Evolutionary conservation across 2,113 vertebrate species (phyloP).

Genomic region (Oryzias curvinotus): DNA sequence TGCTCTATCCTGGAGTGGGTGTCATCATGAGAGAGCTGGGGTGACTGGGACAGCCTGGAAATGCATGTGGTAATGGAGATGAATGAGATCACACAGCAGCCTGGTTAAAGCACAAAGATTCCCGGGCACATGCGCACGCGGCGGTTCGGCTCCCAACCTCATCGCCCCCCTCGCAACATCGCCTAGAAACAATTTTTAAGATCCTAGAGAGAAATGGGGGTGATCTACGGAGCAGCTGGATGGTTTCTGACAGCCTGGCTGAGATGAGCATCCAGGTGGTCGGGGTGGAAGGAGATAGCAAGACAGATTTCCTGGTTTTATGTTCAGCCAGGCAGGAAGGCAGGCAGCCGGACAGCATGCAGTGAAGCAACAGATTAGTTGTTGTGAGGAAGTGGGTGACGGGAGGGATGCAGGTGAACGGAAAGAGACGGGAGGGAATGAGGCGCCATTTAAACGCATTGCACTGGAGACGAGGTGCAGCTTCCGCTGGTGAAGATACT

Average conservation of each 20-base stretch:
- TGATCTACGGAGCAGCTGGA: slow-evolving; percentile 46
- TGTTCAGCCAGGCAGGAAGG: slow-evolving; percentile 44
- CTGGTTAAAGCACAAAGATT: slow-evolving; percentile 33
- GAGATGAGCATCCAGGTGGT: slow-evolving; percentile 38
- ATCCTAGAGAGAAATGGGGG: slow-evolving; percentile 42
- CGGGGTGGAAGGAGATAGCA: slow-evolving; percentile 18
- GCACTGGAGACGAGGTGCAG: slow-evolving; percentile 39
- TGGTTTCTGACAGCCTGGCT: slow-evolving; percentile 47
- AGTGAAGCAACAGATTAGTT: slow-evolving; percentile 34
- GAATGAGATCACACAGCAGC: slow-evolving; percentile 57
- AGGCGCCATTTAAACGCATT: slow-evolving; percentile 47
- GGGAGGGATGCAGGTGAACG: slow-evolving; percentile 4
- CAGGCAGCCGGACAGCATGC: slow-evolving; percentile 67
- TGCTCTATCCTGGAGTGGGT: slow-evolving; percentile 97
- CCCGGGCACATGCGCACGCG: slow-evolving; percentile 16
- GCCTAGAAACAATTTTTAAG: slow-evolving; percentile 51
- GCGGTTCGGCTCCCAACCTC: slow-evolving; percentile 2
- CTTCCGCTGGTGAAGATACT: slow-evolving; percentile 79
- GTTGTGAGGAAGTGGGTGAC: slow-evolving; percentile 17
- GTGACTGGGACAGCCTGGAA: slow-evolving; percentile 88
- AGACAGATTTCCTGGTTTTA: slow-evolving; percentile 20
- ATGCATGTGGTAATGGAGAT: slow-evolving; percentile 67
- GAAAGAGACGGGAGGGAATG: slow-evolving; percentile 2
- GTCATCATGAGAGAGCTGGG: slow-evolving; percentile 93
- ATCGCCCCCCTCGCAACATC: slow-evolving; percentile 29